These are phyloP conservation scores for Philopedon plagiatum DNA, from an alignment of 2,888 invertebrate genomes.

Conservation along the genomic window DNA sequence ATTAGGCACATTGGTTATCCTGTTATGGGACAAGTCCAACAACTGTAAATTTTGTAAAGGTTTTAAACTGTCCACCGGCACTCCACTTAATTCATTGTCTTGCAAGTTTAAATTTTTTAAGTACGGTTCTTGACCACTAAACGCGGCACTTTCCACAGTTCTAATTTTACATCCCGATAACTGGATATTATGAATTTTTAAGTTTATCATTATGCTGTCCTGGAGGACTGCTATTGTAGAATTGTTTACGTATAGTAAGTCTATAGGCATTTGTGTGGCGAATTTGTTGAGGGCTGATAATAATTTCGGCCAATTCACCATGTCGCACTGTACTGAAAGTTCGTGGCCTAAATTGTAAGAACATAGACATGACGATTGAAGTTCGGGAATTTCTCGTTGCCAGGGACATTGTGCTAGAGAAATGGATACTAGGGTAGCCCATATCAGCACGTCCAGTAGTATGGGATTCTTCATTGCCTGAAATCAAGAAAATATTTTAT, in stretches of 20 bases:
- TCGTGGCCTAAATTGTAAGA: slow-evolving; percentile 89
- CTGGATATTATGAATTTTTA: slow-evolving; percentile 86
- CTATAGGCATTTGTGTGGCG: slow-evolving; percentile 78
- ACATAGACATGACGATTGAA: slow-evolving; percentile 90
- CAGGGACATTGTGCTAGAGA: slow-evolving; percentile 85
- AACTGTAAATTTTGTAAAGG: slow-evolving; percentile 80
- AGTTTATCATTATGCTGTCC: slow-evolving; percentile 78
- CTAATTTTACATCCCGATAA: slow-evolving; percentile 86
- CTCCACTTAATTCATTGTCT: slow-evolving; percentile 84
- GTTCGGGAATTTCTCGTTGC: slow-evolving; percentile 80
- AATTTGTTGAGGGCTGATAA: slow-evolving; percentile 81
- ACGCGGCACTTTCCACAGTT: slow-evolving; percentile 80
- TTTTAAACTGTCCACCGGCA: slow-evolving; percentile 82
- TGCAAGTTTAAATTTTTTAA: slow-evolving; percentile 88
- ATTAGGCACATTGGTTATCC: slow-evolving; percentile 79
- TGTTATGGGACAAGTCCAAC: slow-evolving; percentile 88
- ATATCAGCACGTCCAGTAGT: slow-evolving; percentile 24
- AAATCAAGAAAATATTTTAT: slow-evolving; percentile 54
- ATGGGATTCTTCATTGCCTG: slow-evolving; percentile 64
- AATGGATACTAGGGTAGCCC: slow-evolving; percentile 52
- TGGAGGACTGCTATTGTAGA: slow-evolving; percentile 81
- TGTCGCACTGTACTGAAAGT: slow-evolving; percentile 91
- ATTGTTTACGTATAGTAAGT: slow-evolving; percentile 91
- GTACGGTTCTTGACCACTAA: slow-evolving; percentile 85
- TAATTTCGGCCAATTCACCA: slow-evolving; percentile 86